Evolutionary conservation across 2,888 invertebrate genomes (phyloP).

Genomic region (Agonopterix alstromeriana): DNA sequence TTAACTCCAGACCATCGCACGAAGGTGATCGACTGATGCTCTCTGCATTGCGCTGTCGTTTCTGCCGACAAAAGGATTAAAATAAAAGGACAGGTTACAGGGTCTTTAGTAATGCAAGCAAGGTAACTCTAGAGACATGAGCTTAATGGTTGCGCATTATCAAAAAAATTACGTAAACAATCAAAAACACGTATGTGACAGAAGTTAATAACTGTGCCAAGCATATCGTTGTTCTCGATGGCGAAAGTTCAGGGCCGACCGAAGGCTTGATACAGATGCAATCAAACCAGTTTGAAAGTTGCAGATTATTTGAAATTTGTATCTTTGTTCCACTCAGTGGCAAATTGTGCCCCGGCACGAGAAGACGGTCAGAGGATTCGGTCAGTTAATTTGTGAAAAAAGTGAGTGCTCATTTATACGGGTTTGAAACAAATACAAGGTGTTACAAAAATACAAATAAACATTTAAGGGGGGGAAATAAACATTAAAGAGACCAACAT

Average conservation of each 20-base stretch:
- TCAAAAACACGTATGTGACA: conserved; percentile 5
- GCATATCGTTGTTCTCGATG: conserved; percentile 6
- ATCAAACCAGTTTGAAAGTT: conserved; percentile 11
- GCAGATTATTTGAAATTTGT: conserved; percentile 8
- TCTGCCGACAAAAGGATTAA: conserved; percentile 18
- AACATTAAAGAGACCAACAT: too few species aligned
- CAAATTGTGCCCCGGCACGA: conserved; percentile 4
- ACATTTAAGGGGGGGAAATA: too few species aligned
- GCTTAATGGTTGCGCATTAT: not conserved
- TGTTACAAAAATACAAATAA: too few species aligned
- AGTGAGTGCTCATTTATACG: conserved; percentile 6
- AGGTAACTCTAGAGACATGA: too few species aligned
- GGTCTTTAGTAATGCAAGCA: too few species aligned
- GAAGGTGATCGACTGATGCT: conserved; percentile 40
- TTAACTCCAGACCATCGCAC: conserved; percentile 57
- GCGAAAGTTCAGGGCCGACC: conserved; percentile 8
- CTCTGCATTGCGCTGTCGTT: conserved; percentile 39
- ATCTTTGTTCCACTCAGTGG: conserved; percentile 9
- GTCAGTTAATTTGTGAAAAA: conserved; percentile 4
- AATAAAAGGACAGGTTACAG: too few species aligned
- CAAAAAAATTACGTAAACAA: conserved; percentile 1
- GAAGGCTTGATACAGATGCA: conserved; percentile 6
- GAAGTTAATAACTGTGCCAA: conserved; percentile 4
- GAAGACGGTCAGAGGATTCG: conserved; percentile 2
- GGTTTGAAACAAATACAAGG: too few species aligned